Evolutionary conservation across 2,888 invertebrate species (phyloP), one percentile per base, ranked within the genome.

Genomic region (Halictus quadricinctus): DNA sequence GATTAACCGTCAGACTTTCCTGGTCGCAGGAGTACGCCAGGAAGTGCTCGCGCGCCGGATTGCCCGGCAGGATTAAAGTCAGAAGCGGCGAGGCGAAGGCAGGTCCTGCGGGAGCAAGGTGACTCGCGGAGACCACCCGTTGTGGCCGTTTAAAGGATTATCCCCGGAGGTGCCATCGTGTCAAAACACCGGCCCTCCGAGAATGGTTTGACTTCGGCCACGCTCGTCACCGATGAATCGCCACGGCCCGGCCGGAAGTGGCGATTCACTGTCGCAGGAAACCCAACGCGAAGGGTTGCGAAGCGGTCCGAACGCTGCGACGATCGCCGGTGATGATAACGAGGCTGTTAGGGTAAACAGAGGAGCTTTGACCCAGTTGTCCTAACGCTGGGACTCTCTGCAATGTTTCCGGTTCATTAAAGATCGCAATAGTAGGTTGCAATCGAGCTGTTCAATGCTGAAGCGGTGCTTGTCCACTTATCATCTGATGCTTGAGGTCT

Each of bases 81-180:
- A 50, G 75, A 72, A 76, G 72, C 79, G 72, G 25, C 25, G 25
- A 60, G 54, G 54, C 54, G 54, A 54, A 25, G 66, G 82, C 80
- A 86, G 76, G 80, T 81, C 84, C 80, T 79, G 72, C 76, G 80
- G 74, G 69, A 66, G 87, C 77, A 84, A 85, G 86, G 80, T 89
- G 85, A 89, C 86, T 87, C 86, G 83, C 85, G 88, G 41, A 73
- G 92, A 88, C 92, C 93, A 91, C 93, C 92, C 91, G 91, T 83
- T 54, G 91, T 48, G 92, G 86, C 86, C 93, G 93, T 94, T 94
- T 93, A 94, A 93, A 92, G 93, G 94, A 93, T 94, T 93, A 94
- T 91, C 93, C 91, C 88, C 87, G 76, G 91, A 92, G 93, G 93
- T 93, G 92, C 92, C 91, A 88, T 91, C 92, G 91, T 93, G 94